A percentile compares a stretch with the other conserved stretches of the same genome.
These are phyloP conservation scores for Ispidina picta DNA, from an alignment of 2,797 vertebrate species.

Conservation along the genomic window DNA sequence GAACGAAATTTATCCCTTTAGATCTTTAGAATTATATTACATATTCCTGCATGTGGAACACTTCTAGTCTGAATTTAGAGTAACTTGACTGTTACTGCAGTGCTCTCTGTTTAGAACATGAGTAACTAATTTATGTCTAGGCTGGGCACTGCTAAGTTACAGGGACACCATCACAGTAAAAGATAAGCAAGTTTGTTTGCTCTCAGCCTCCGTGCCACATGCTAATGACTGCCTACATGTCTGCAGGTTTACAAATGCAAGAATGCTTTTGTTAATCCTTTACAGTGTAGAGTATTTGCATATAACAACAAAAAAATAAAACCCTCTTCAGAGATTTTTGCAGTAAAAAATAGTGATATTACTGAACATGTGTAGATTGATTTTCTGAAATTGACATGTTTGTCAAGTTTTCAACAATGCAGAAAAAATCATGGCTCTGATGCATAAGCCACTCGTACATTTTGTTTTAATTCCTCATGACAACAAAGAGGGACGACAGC, in stretches of 20 bases:
- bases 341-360: not conserved
- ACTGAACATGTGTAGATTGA: not conserved
- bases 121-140: not conserved
- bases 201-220: not conserved
- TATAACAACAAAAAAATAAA: not conserved
- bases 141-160: not conserved
- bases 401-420: not conserved
- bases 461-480: not conserved
- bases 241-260: not conserved
- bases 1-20: not conserved
- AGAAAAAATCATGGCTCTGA: not conserved
- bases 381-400: not conserved
- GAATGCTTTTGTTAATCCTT: not conserved
- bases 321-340: not conserved
- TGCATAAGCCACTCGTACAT: not conserved
- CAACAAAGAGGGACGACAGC: not conserved
- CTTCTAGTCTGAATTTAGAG: not conserved
- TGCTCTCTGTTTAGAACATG: not conserved
- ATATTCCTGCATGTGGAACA: not conserved
- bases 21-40: not conserved
- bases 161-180: rapidly evolving
- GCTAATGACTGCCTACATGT: not conserved
- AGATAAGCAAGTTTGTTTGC: not conserved
- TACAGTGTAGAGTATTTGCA: not conserved
- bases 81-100: not conserved